Conservation (phyloP, 2,797 vertebrate species). For the Cynodonichthys magdalenae region DNA sequence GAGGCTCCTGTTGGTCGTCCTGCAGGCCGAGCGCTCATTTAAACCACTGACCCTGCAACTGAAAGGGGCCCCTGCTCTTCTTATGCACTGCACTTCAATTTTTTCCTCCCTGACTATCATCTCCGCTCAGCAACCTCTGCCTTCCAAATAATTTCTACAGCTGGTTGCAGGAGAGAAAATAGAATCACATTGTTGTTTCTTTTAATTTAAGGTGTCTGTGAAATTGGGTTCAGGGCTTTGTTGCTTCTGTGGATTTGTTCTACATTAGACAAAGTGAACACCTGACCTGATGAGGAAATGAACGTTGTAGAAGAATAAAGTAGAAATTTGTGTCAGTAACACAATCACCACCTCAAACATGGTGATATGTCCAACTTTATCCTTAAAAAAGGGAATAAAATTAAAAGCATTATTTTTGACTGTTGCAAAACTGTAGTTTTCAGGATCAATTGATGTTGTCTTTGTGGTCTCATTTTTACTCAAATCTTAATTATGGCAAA, state of each 20-base stretch:
- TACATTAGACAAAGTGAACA: slow-evolving; percentile 57
- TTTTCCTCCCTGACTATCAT: slow-evolving; percentile 34
- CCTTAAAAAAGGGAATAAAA: too few species aligned
- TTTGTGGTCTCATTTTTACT: too few species aligned
- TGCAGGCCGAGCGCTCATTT: slow-evolving; percentile 53
- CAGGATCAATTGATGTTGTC: too few species aligned
- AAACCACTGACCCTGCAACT: slow-evolving; percentile 63
- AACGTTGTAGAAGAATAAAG: slow-evolving; percentile 17
- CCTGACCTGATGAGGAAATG: slow-evolving; percentile 37
- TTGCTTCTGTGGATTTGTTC: slow-evolving; percentile 61
- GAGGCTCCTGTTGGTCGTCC: slow-evolving; percentile 65
- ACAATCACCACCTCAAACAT: too few species aligned
- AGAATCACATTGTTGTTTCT: slow-evolving; percentile 53
- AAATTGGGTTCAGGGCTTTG: slow-evolving; percentile 72
- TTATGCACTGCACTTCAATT: slow-evolving; percentile 38
- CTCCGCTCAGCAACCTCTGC: slow-evolving; percentile 61
- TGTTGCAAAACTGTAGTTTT: too few species aligned
- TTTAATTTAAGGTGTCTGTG: slow-evolving; percentile 67
- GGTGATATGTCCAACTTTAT: too few species aligned
- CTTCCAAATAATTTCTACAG: slow-evolving; percentile 65
- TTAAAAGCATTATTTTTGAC: too few species aligned
- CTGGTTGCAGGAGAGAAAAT: slow-evolving; percentile 25
- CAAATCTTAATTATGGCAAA: too few species aligned
- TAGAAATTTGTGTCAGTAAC: neutral
- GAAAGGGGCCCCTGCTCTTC: slow-evolving; percentile 33